Evolutionary conservation across 2,797 vertebrate genomes (phyloP), one percentile per base, ranked within the genome.

Genomic region (Astyanax mexicanus): DNA sequence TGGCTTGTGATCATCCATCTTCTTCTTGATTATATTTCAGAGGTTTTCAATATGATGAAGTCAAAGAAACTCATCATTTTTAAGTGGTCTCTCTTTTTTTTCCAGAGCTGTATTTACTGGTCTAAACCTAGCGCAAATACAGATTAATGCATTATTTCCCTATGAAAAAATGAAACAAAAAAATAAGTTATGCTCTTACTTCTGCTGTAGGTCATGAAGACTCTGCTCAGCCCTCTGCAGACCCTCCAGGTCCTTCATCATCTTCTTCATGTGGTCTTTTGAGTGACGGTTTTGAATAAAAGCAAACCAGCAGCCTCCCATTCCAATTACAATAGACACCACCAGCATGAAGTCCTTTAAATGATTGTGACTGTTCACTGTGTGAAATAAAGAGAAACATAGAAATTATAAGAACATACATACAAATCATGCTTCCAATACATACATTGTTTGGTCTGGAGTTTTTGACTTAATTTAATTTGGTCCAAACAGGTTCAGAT

Each of bases 221-320:
- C 96, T 98, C 90, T 98, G 96, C 69, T 99, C 98, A 0, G 98
- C 98, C 78, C 95, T 90, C 83, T 99, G 98, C 25, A 99, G 92
- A 0, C 98, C 97, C 72, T 99, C 98, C 65, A 99, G 92, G 91
- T 99, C 98, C 52, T 94, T 97, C 95, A 99, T 99, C 97, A 98
- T 99, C 92, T 96, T 98, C 93, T 98, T 98, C 97, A 99, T 98
- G 91, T 99, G 98, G 84, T 99, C 98, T 87, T 97, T 99, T 0
- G 97, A 99, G 88, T 97, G 97, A 71, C 97, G 96, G 73, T 99
- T 98, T 93, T 99, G 98, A 90, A 99, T 99, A 88, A 95, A 99
- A 82, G 98, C 97, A 15, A 99, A 99, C 98, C 98, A 99, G 93
- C 97, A 99, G 88, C 98, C 98, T 0, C 98, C 98, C 91, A 99